phyloP scores from a whole-genome alignment of 2,113 vertebrate species.

The Hiodon alosoides region DNA sequence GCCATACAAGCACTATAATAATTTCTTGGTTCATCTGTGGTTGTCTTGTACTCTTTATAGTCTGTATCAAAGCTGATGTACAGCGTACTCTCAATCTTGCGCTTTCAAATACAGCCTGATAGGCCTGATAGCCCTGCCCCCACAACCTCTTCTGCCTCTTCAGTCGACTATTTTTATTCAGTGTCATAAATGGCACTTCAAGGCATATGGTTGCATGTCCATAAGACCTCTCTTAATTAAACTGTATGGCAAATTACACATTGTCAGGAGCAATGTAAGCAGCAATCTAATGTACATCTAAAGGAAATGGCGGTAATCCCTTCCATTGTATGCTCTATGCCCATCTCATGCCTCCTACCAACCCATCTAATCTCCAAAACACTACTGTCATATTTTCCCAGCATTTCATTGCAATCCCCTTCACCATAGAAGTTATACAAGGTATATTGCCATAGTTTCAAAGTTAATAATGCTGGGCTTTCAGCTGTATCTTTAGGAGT shows the following conservation, averaged over 20 bases:
- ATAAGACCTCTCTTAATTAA: no score
- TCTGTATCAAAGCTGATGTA: background rate
- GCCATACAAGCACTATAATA: background rate
- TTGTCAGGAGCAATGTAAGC: no score
- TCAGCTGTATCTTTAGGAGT: background rate
- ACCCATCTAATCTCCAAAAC: background rate
- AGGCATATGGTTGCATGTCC: no score
- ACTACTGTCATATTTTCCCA: background rate
- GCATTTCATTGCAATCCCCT: background rate
- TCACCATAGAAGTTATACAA: background rate
- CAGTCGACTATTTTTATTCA: background rate
- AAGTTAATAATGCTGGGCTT: background rate
- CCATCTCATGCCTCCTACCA: no score
- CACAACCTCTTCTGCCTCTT: background rate
- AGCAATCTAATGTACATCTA: no score
- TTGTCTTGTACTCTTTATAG: background rate
- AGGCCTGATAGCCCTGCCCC: background rate
- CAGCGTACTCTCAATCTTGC: background rate
- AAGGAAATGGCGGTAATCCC: no score
- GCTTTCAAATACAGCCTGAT: background rate
- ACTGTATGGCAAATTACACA: no score
- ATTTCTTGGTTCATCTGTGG: background rate
- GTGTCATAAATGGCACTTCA: background rate
- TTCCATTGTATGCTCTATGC: no score
- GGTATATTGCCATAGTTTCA: background rate